These are phyloP conservation scores for Bugula neritina DNA, from an alignment of 2,888 invertebrate genomes.

Conservation along the genomic window DNA sequence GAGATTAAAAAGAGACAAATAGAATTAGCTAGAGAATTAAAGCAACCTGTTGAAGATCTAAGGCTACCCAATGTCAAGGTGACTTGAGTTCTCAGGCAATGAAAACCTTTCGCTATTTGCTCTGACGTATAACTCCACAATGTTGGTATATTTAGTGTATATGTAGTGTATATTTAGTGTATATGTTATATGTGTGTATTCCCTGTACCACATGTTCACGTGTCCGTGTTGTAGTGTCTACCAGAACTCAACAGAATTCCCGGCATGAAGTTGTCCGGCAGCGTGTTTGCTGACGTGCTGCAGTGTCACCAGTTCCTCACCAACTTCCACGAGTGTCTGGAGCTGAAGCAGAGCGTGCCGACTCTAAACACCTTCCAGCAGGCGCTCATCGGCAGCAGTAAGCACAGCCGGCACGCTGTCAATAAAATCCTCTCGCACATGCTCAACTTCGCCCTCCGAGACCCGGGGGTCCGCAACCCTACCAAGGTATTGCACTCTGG, in stretches of 20 bases:
- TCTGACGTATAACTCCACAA: no score
- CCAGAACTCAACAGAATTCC: constrained; percentile 67
- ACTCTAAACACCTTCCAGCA: constrained; percentile 78
- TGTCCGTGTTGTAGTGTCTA: no score
- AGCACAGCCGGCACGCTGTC: constrained; percentile 67
- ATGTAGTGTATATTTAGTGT: no score
- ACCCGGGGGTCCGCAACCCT: constrained; percentile 63
- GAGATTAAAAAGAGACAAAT: constrained; percentile 66
- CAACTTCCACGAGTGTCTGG: constrained; percentile 76
- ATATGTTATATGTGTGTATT: no score
- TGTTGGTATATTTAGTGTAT: no score
- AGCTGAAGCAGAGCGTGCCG: constrained; percentile 56
- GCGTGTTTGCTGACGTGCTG: constrained; percentile 82
- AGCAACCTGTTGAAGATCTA: constrained; percentile 87
- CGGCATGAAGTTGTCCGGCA: constrained; percentile 73
- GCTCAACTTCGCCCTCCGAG: constrained; percentile 83
- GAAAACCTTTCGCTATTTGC: no score
- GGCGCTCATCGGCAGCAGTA: constrained; percentile 74
- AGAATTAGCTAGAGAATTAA: constrained; percentile 65
- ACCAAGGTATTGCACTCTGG: constrained; percentile 48
- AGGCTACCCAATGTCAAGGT: constrained; percentile 62
- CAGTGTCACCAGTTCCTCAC: constrained; percentile 96
- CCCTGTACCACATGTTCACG: no score
- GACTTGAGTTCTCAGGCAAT: no score
- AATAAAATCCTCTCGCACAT: constrained; percentile 81